phyloP scores from a whole-genome alignment of 2,113 vertebrate species.

The Mus spicilegus region DNA sequence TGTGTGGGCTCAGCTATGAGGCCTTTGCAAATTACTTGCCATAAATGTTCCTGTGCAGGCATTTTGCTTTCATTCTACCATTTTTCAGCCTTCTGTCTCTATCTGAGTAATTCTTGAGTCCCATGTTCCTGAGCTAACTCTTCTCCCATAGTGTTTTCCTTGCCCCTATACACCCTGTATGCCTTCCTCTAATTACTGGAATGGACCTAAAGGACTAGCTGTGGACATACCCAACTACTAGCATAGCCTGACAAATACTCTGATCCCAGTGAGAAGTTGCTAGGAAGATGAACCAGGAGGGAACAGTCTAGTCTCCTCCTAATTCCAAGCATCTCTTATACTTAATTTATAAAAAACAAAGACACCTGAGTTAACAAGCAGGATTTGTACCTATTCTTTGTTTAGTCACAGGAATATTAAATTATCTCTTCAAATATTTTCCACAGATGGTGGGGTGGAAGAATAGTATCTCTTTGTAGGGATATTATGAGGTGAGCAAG shows the following conservation, averaged over 20 bases:
- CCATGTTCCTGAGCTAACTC: not conserved
- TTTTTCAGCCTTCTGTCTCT: not conserved
- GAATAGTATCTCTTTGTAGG: not conserved
- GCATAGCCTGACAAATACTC: not conserved
- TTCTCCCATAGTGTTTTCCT: not conserved
- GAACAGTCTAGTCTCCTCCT: not conserved
- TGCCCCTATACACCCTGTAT: not conserved
- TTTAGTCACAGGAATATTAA: not conserved
- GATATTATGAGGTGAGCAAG: not conserved
- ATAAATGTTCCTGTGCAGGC: not conserved
- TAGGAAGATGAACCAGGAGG: not conserved
- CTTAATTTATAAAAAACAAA: not conserved
- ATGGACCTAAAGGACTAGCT: not conserved
- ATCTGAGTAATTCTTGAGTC: not conserved
- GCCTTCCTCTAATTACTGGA: not conserved
- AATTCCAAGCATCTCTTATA: not conserved
- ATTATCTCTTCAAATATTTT: slow-evolving; percentile 10
- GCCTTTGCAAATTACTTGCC: not conserved
- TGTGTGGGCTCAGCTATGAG: not conserved
- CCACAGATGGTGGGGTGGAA: not conserved
- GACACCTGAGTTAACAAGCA: not conserved
- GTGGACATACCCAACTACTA: not conserved
- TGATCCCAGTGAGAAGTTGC: not conserved
- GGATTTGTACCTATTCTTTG: not conserved
- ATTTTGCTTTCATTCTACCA: not conserved